These are phyloP conservation scores for Agrenia bidenticulata DNA, from an alignment of 2,888 invertebrate genomes.

Conservation along the genomic window DNA sequence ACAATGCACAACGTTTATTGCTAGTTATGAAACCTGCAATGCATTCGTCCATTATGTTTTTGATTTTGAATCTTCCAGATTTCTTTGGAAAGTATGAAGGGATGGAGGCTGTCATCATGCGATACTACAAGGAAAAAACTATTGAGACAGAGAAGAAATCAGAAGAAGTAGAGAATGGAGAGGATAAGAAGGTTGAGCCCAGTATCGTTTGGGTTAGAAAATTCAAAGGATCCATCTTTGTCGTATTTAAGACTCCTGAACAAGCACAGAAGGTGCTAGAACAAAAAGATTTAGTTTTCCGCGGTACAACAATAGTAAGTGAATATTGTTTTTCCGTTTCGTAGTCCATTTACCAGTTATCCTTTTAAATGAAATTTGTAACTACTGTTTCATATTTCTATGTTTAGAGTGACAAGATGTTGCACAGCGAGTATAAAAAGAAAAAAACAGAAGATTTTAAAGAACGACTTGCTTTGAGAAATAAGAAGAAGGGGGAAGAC, in stretches of 20 bases:
- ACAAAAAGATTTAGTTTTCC: slow-evolving; percentile 66
- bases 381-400: background rate
- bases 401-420: slow-evolving; percentile 58
- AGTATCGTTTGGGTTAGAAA: slow-evolving; percentile 30
- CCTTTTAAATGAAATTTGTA: too few species aligned
- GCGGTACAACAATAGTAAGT: slow-evolving; percentile 27
- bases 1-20: background rate
- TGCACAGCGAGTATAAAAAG: slow-evolving; percentile 53
- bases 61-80: slow-evolving; percentile 47
- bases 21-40: background rate
- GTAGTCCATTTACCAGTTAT: too few species aligned
- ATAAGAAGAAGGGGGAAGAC: slow-evolving; percentile 49
- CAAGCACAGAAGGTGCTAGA: slow-evolving; percentile 77
- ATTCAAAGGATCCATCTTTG: slow-evolving; percentile 92
- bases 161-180: slow-evolving; percentile 22
- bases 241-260: slow-evolving; percentile 78
- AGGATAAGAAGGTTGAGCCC: slow-evolving; percentile 11
- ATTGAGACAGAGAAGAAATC: slow-evolving; percentile 30
- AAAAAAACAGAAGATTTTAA: slow-evolving; percentile 55
- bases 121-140: slow-evolving; percentile 64
- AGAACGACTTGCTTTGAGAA: slow-evolving; percentile 52
- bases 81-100: slow-evolving; percentile 71
- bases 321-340: too few species aligned
- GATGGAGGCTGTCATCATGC: slow-evolving; percentile 67
- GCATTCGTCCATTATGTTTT: slow-evolving; percentile 10